Base-by-base conservation (phyloP, 2,888 invertebrate genomes). In the Anticlea derivata region DNA sequence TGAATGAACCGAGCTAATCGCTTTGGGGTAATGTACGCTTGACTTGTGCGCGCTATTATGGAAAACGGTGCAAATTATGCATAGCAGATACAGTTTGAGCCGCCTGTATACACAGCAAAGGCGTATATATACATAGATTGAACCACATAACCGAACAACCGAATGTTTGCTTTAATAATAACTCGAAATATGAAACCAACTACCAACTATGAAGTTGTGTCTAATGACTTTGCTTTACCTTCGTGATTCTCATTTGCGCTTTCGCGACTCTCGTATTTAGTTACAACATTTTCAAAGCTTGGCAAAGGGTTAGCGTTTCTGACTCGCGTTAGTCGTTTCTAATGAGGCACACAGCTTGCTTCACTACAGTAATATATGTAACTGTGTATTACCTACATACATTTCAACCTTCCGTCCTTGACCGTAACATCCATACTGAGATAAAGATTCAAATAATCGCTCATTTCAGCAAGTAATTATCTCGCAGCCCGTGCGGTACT, bases 321-420 rank as follows among this genome's bases (percentile, higher is more conserved):
- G 49, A 50, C 54, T 54, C 49, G 56, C 50, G 57, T 61, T 23
- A 23, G 57, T 56, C 50, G 59, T 40, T 47, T 61, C 63, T 65
- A 66, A 65, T 63, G 63, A 65, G 63, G 56, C 56, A 55, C 60
- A 52, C 58, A 11, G 20, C n/a, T 31, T n/a, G 20, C n/a, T 11
- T 23, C 23, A 5, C 7, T 10, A 2, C 22, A 34, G 22, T 34
- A 22, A 17, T 29, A 29, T 29, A 10, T 29, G 4, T 23, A 6
- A 23, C 23, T 1, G 11, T 6, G 13, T 17, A n/a, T n/a, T n/a
- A n/a, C n/a, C n/a, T 31, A 13, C 13, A 4, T 17, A 17, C 17
- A 12, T 13, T 13, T 13, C 13, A 31, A 12, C 2, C 12, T 2
- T 7, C n/a, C n/a, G 12, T 31, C 7, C 7, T 5, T 13, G 31